Conservation (phyloP, 1,140 invertebrate genomes). For the Heliconius melpomene region DNA sequence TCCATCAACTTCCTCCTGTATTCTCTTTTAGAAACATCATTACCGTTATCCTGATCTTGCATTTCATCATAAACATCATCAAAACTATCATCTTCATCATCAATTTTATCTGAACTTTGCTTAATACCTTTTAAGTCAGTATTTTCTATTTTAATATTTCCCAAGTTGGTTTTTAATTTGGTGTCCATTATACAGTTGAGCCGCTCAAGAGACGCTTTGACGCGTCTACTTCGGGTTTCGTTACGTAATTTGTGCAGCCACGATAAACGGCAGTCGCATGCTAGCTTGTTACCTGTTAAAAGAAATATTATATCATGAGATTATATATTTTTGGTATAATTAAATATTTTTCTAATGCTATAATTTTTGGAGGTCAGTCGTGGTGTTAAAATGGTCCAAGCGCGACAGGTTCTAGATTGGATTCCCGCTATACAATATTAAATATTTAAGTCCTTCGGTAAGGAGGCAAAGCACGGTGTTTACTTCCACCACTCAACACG, state of each 20-base stretch:
- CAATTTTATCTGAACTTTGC: slow-evolving; percentile 53
- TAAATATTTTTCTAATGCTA: too few species aligned
- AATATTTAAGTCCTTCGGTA: too few species aligned
- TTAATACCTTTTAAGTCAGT: slow-evolving; percentile 46
- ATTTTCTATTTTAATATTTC: slow-evolving; percentile 49
- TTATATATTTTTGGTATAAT: neutral
- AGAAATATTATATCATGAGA: slow-evolving; percentile 25
- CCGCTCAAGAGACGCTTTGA: slow-evolving; percentile 84
- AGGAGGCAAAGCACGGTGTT: too few species aligned
- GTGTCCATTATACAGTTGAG: slow-evolving; percentile 85
- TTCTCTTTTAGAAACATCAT: slow-evolving; percentile 57
- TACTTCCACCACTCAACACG: too few species aligned
- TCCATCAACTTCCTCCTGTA: slow-evolving; percentile 80
- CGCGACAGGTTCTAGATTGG: too few species aligned
- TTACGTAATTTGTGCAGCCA: slow-evolving; percentile 89
- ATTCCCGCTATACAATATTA: too few species aligned
- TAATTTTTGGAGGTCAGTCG: too few species aligned
- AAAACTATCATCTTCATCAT: slow-evolving; percentile 59
- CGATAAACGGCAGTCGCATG: slow-evolving; percentile 89
- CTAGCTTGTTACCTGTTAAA: slow-evolving; percentile 87
- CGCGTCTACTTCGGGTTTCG: slow-evolving; percentile 85
- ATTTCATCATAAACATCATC: slow-evolving; percentile 69
- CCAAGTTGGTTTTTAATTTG: slow-evolving; percentile 54
- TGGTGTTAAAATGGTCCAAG: neutral
- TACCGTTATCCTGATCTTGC: slow-evolving; percentile 66